These are phyloP conservation scores for Tretioscincus oriximinensis DNA, from an alignment of 2,113 vertebrate species.

Conservation along the genomic window DNA sequence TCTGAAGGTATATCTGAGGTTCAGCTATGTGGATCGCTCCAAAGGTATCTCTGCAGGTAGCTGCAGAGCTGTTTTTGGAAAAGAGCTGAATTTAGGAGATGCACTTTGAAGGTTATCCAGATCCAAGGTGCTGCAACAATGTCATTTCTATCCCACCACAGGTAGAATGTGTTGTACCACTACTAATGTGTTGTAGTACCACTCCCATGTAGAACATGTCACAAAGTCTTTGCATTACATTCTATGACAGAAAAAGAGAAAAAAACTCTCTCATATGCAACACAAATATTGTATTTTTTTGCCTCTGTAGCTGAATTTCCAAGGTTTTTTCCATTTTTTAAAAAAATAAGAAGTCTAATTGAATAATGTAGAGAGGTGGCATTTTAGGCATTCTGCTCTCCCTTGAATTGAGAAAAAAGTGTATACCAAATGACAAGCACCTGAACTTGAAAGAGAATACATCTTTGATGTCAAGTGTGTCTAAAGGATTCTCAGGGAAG, in stretches of 20 bases:
- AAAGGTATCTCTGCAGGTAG: no score
- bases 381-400: constrained; percentile 28
- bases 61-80: no score
- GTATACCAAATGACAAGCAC: constrained; percentile 24
- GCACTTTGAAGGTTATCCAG: no score
- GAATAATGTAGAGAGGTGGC: constrained; percentile 31
- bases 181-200: no score
- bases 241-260: no score
- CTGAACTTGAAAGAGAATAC: constrained; percentile 49
- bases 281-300: neutral
- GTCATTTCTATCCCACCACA: no score
- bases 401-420: constrained; percentile 44
- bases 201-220: neutral
- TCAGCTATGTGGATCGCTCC: no score
- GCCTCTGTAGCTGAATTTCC: constrained; percentile 17
- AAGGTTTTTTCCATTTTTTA: constrained; percentile 1
- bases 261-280: neutral
- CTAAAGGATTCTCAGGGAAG: constrained; percentile 60
- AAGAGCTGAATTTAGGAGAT: no score
- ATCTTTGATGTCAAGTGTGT: constrained; percentile 58
- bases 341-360: constrained; percentile 33
- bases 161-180: no score
- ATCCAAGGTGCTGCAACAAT: no score
- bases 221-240: neutral
- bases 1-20: no score